Base-by-base conservation (phyloP, 2,888 invertebrate genomes). In the Xanthia togata region DNA sequence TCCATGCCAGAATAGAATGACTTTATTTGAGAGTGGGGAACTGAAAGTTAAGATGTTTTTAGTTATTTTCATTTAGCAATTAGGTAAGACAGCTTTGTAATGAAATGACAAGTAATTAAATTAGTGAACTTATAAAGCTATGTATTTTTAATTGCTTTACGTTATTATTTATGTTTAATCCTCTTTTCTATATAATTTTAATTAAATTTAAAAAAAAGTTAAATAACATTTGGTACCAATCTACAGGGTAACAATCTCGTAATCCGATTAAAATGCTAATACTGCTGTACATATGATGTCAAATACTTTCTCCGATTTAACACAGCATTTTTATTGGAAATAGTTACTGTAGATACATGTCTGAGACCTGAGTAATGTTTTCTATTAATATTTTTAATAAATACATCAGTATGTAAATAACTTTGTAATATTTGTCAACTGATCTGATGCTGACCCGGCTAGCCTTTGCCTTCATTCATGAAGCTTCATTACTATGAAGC, bases 21-120 rank as follows among this genome's bases (percentile, higher is more conserved):
- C 86, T 97, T 97, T 70, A 98, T 97, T 94, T 98, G 97, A 60
- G 97, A 97, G 82, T 97, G 95, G 4, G 98, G 97, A 79, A 98
- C 98, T 98, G 90, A 20, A 78, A 41, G 9, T 64, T 14, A 35
- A 60, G 20, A n/a, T 8, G 1, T 50, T 26, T 26, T 26, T 50
- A 63, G 11, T 65, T 12, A 26, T 50, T 44, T 26, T 35, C 2
- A 17, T 38, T 55, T 23, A 55, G 5, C 3, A n/a, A 35, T n/a
- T 55, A 63, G 4, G 0, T 50, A 14, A 38, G 47, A 64, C 12
- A 4, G 20, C 1, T 41, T 26, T 41, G 9, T 53, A 2, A 26
- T 55, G 26, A 35, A 78, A 50, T 35, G 35, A 12, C 1, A 31
- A 17, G 2, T 35, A 68, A 63, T 47, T 53, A 9, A 76, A 57